A percentile compares a stretch with the other conserved stretches of the same genome.
phyloP scores from a whole-genome alignment of 2,113 vertebrate genomes.

The Pseudopipra pipra region DNA sequence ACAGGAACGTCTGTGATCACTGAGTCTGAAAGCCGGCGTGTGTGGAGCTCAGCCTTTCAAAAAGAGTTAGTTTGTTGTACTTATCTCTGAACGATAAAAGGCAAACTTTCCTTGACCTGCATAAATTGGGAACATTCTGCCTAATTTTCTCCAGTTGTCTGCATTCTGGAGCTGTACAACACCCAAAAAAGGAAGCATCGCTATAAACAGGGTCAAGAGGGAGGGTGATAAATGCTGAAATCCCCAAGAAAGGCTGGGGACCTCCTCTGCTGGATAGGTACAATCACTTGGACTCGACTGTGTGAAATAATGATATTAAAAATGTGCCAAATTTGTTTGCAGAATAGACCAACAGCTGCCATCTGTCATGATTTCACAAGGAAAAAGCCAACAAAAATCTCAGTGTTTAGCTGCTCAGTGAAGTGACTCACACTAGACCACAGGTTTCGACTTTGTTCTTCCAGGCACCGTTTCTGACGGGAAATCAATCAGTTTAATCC shows the following conservation, averaged over 20 bases:
- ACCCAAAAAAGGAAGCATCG: conserved; percentile 28
- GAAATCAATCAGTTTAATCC: conserved; percentile 58
- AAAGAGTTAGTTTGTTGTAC: background rate
- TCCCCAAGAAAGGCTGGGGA: background rate
- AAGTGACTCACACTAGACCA: conserved; percentile 1
- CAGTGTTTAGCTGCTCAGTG: background rate
- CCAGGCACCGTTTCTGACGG: background rate
- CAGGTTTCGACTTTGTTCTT: conserved; percentile 32
- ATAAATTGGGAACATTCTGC: conserved; percentile 20
- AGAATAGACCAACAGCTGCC: conserved; percentile 1
- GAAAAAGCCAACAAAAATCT: background rate
- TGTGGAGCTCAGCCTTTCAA: conserved; percentile 2
- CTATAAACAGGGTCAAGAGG: background rate
- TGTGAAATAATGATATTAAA: background rate
- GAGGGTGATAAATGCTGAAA: background rate
- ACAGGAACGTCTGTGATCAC: background rate
- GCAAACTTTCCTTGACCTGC: conserved; percentile 60
- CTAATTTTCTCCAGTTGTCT: conserved; percentile 45
- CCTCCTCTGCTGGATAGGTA: background rate
- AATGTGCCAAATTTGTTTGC: background rate
- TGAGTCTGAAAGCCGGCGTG: background rate
- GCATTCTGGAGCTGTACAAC: background rate
- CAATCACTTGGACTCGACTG: background rate
- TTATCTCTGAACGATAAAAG: conserved; percentile 27
- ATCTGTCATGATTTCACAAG: conserved; percentile 10